These are phyloP conservation scores for Drosophila nr. perissopoda DNA, from an alignment of 2,888 invertebrate genomes.

Conservation along the genomic window DNA sequence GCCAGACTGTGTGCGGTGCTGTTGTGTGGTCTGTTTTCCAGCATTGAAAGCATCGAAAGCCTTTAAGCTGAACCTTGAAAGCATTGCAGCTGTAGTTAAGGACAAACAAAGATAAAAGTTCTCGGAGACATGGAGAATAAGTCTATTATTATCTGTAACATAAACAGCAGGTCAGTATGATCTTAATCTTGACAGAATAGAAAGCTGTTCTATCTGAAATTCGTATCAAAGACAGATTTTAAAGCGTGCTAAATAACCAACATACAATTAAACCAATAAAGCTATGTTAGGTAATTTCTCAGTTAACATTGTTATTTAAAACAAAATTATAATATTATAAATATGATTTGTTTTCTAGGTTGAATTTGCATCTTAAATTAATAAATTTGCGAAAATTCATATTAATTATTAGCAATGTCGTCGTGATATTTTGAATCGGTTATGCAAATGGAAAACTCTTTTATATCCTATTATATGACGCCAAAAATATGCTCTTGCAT, in stretches of 20 bases:
- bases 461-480: no score
- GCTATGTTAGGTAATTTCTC: neutral
- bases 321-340: no score
- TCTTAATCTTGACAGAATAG: neutral
- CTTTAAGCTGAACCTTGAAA: conserved; percentile 20
- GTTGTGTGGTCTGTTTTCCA: conserved; percentile 43
- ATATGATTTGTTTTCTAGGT: neutral
- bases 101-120: conserved; percentile 10
- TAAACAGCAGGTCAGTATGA: conserved; percentile 6
- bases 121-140: conserved; percentile 8
- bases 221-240: neutral
- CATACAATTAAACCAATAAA: neutral
- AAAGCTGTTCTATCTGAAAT: neutral
- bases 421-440: neutral
- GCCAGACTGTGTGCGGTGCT: conserved; percentile 28
- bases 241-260: conserved; percentile 2
- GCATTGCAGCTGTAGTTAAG: conserved; percentile 3
- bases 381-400: neutral
- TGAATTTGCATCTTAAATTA: neutral
- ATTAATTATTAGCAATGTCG: neutral
- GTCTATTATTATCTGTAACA: conserved; percentile 1
- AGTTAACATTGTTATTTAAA: neutral
- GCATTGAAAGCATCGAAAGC: conserved; percentile 6
- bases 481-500: neutral
- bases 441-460: neutral